Conservation (phyloP, 2,797 vertebrate species). For the Aselliscus stoliczkanus region DNA sequence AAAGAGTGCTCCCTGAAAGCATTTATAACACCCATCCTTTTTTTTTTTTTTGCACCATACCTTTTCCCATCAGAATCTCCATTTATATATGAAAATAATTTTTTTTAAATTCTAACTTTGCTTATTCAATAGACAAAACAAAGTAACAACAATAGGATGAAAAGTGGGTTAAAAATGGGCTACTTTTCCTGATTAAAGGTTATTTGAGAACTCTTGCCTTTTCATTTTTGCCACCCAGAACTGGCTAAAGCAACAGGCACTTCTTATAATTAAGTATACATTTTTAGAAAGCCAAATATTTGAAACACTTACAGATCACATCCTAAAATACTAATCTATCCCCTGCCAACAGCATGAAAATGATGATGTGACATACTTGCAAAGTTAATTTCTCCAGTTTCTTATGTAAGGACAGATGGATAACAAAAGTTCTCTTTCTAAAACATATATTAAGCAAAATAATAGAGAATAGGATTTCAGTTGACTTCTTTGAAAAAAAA, state of each 20-base stretch:
- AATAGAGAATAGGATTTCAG: conserved; percentile 19
- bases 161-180: background rate
- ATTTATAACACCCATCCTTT: background rate
- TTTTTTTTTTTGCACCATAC: background rate
- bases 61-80: background rate
- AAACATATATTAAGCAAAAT: conserved; percentile 46
- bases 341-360: conserved; percentile 62
- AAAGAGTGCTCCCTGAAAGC: conserved; percentile 13
- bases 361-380: conserved; percentile 53
- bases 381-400: conserved; percentile 61
- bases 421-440: conserved; percentile 65
- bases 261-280: conserved; percentile 52
- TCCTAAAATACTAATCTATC: conserved; percentile 54
- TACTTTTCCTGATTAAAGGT: background rate
- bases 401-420: conserved; percentile 54
- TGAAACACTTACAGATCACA: conserved; percentile 52
- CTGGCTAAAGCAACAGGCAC: conserved; percentile 53
- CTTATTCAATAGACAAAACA: conserved; percentile 17
- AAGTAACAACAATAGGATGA: background rate
- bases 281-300: conserved; percentile 68
- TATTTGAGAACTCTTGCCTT: background rate
- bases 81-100: background rate
- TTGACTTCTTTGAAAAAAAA: conserved; percentile 18
- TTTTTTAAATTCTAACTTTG: background rate
- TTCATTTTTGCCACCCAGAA: conserved; percentile 1